A percentile compares a stretch with the other conserved stretches of the same genome.
Evolutionary conservation across 2,113 vertebrate genomes (phyloP).

Genomic region (Chaenogobius annularis): DNA sequence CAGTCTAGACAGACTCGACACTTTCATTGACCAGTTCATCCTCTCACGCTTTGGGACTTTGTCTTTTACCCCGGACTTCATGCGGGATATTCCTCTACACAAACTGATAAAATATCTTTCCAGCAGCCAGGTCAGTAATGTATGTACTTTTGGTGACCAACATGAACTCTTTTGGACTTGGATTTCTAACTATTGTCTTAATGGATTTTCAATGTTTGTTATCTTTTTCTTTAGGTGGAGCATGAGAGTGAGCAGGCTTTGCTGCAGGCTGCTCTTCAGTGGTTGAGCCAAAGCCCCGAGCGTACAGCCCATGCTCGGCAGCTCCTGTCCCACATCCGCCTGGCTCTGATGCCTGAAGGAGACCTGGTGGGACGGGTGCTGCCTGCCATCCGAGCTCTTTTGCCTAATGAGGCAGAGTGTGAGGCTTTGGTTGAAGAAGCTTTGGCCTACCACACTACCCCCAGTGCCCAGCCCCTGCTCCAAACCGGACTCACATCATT

Average conservation of each 20-base stretch:
- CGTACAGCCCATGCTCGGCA: slow-evolving; percentile 76
- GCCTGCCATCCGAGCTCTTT: slow-evolving; percentile 81
- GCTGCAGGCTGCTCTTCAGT: slow-evolving; percentile 86
- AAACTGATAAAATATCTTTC: slow-evolving; percentile 87
- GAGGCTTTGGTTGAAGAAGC: slow-evolving; percentile 88
- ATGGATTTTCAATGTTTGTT: neutral
- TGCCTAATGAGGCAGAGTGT: slow-evolving; percentile 82
- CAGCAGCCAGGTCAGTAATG: slow-evolving; percentile 68
- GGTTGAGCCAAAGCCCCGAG: slow-evolving; percentile 85
- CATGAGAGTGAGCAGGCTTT: slow-evolving; percentile 86
- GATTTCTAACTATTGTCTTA: neutral
- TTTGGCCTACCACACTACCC: slow-evolving; percentile 81
- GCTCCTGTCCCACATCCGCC: slow-evolving; percentile 88
- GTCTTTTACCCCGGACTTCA: slow-evolving; percentile 85
- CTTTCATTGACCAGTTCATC: slow-evolving; percentile 89
- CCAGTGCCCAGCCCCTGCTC: slow-evolving; percentile 84
- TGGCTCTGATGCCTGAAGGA: slow-evolving; percentile 84
- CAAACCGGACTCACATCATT: slow-evolving; percentile 82
- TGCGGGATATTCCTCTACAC: slow-evolving; percentile 81
- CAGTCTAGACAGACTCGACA: slow-evolving; percentile 87
- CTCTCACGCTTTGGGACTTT: slow-evolving; percentile 84
- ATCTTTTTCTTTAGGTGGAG: slow-evolving; percentile 72
- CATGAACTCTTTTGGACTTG: neutral
- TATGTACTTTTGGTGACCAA: neutral
- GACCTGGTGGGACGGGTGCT: slow-evolving; percentile 84